Evolutionary conservation across 2,113 vertebrate genomes (phyloP), one percentile per base, ranked within the genome.

Genomic region (Paraplagusia blochii): DNA sequence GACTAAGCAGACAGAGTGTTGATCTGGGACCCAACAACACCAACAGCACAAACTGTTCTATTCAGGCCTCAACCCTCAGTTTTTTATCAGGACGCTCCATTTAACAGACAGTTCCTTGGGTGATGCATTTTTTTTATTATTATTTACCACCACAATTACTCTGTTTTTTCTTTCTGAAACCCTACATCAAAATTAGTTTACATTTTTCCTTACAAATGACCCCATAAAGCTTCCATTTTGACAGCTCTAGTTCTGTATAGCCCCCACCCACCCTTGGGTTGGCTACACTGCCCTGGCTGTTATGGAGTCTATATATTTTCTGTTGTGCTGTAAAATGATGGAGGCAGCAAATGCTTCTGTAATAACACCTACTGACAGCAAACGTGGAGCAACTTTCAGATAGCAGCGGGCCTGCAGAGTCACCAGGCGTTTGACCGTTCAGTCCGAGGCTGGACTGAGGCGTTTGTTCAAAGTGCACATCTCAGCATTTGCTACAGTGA

Each of bases 381-480:
- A 17, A 57, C 17, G 43, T 22, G 51, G 12, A 7, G 16, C 52
- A 56, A 44, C 29, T 34, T 15, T 56, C 9, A 46, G 19, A 36
- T 50, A 43, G 13, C 44, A 46, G 47, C 18, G 49, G 36, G 15
- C 35, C 9, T n/a, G 9, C 44, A 33, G 33, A 43, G 29, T 14
- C 51, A 29, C 22, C 55, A 38, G 53, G 48, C 61, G 54, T 69
- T 69, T 73, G 34, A 44, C 40, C 14, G 45, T 43, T 81, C 15
- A 46, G 10, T 22, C 3, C 58, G 54, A 75, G 18, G 42, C 46
- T 63, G 22, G 29, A 11, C 44, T 67, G 13, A 13, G 11, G 40
- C 66, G 44, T 59, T 74, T 22, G 63, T 59, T 62, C n/a, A n/a
- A n/a, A 74, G 54, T 44, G 43, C 48, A 57, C 11, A 34, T 45